Conservation (phyloP, 2,888 invertebrate genomes). For the Himalopsyche tibetana region DNA sequence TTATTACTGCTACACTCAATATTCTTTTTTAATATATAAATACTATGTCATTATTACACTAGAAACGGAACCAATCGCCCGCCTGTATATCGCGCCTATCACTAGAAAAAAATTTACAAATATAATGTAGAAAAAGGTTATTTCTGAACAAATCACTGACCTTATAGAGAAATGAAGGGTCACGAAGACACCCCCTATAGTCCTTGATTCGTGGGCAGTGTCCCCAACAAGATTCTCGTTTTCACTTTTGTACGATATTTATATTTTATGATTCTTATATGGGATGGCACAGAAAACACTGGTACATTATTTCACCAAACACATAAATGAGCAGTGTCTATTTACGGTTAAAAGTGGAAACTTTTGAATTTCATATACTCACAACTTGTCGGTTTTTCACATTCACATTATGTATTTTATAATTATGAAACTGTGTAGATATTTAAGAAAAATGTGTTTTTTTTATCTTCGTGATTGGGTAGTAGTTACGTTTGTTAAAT, state of each 20-base stretch:
- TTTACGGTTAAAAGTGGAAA: constrained; percentile 12
- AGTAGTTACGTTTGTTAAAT: constrained; percentile 46
- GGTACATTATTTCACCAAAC: constrained; percentile 36
- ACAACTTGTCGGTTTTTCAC: constrained; percentile 49
- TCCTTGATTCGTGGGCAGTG: constrained; percentile 44
- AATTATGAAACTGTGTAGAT: constrained; percentile 13
- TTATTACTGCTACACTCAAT: constrained; percentile 61
- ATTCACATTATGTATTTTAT: constrained; percentile 49
- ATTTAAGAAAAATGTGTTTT: not conserved
- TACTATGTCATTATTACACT: constrained; percentile 65
- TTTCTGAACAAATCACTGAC: constrained; percentile 65
- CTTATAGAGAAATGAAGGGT: constrained; percentile 53
- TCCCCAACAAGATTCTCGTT: constrained; percentile 33
- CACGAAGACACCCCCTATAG: constrained; percentile 41
- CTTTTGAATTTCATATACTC: constrained; percentile 4
- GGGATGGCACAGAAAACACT: constrained; percentile 56
- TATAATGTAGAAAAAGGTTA: constrained; percentile 64
- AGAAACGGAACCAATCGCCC: constrained; percentile 64
- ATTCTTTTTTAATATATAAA: constrained; percentile 63
- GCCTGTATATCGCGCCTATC: constrained; percentile 69
- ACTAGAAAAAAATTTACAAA: constrained; percentile 72
- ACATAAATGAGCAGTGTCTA: constrained; percentile 19
- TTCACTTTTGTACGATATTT: constrained; percentile 59
- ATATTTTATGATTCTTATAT: constrained; percentile 50
- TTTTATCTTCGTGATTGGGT: not conserved